Evolutionary conservation across 2,888 invertebrate species (phyloP).

Genomic region (Phlogophora meticulosa): DNA sequence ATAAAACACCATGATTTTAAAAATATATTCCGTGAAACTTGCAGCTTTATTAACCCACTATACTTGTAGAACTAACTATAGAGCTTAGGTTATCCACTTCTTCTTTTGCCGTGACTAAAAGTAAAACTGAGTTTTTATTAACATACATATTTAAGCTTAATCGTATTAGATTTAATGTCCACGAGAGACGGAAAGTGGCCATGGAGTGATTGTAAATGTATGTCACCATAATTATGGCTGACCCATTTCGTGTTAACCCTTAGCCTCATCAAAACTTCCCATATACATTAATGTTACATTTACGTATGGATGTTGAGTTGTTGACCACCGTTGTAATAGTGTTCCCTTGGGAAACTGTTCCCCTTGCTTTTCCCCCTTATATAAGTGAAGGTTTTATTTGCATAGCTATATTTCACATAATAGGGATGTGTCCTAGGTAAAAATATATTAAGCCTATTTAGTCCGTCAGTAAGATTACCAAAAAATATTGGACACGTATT

Average conservation of each 20-base stretch:
- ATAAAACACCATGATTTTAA: not conserved
- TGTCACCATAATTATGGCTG: constrained; percentile 35
- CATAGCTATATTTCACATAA: constrained; percentile 15
- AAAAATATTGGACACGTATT: too few species aligned
- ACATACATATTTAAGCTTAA: not conserved
- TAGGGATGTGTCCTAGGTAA: too few species aligned
- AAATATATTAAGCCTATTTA: too few species aligned
- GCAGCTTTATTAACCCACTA: too few species aligned
- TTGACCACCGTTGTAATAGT: constrained; percentile 18
- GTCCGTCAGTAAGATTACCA: too few species aligned
- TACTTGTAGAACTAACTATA: too few species aligned
- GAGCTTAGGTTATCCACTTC: too few species aligned
- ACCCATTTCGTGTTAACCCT: constrained; percentile 44
- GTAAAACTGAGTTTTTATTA: too few species aligned
- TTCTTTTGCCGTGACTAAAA: too few species aligned
- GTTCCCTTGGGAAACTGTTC: constrained; percentile 16
- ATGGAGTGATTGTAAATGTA: constrained; percentile 31
- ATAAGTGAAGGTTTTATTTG: constrained; percentile 20
- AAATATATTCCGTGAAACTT: not conserved
- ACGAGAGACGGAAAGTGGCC: not conserved
- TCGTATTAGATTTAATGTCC: not conserved
- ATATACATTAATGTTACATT: constrained; percentile 43
- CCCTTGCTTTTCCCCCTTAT: not conserved
- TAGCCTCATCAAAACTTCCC: constrained; percentile 51
- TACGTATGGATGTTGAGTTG: constrained; percentile 33